A percentile compares a stretch with the other conserved stretches of the same genome.
phyloP scores from a whole-genome alignment of 2,888 invertebrate genomes.

The Crossocerus cetratus region DNA sequence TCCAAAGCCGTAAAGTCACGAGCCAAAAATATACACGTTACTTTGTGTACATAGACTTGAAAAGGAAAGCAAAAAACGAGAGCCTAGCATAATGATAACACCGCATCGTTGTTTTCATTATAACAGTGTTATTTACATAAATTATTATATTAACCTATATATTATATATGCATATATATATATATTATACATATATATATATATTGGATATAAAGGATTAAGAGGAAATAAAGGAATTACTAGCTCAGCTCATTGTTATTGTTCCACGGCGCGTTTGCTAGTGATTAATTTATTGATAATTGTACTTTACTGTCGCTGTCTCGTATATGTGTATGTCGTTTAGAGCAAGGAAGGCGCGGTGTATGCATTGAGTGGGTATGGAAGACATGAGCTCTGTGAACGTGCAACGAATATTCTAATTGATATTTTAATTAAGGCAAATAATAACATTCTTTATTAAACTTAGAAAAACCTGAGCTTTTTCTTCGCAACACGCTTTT shows the following conservation, averaged over 20 bases:
- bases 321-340: background rate
- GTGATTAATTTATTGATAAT: too few species aligned
- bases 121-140: slow-evolving; percentile 66
- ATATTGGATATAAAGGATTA: slow-evolving; percentile 54
- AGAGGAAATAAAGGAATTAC: slow-evolving; percentile 55
- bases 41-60: slow-evolving; percentile 53
- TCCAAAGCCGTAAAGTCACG: slow-evolving; percentile 43
- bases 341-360: background rate
- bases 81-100: slow-evolving; percentile 62
- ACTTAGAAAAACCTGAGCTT: slow-evolving; percentile 2
- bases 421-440: slow-evolving; percentile 1
- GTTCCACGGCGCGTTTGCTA: background rate
- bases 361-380: too few species aligned
- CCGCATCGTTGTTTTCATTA: slow-evolving; percentile 65
- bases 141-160: slow-evolving; percentile 60
- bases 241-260: slow-evolving; percentile 26
- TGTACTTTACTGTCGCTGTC: too few species aligned
- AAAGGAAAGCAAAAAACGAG: slow-evolving; percentile 39
- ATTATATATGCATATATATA: slow-evolving; percentile 24
- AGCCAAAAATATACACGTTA: slow-evolving; percentile 28
- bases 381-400: background rate
- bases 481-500: background rate
- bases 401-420: slow-evolving; percentile 4
- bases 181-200: slow-evolving; percentile 33
- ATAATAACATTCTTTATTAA: slow-evolving; percentile 1